Percentiles rank a stretch among this genome's conserved stretches.
These are phyloP conservation scores for Nomada fucata DNA, from an alignment of 2,888 invertebrate genomes.

Conservation along the genomic window DNA sequence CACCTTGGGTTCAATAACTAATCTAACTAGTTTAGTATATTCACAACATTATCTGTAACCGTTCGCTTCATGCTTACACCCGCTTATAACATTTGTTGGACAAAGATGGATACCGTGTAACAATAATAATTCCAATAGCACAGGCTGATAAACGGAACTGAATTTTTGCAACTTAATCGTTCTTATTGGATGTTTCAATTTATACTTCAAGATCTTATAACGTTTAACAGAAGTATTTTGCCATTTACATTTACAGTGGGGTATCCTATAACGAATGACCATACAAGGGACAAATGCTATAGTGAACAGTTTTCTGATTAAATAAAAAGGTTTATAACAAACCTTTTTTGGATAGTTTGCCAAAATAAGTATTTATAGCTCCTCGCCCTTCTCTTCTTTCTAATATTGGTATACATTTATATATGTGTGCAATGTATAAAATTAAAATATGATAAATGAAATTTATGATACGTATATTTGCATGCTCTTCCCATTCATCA, in stretches of 20 bases:
- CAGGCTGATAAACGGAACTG: constrained; percentile 35
- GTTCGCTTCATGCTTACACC: constrained; percentile 4
- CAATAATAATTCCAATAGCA: constrained; percentile 52
- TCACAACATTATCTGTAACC: background rate
- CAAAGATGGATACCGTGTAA: constrained; percentile 50
- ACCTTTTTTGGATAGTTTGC: too few species aligned
- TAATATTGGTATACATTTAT: too few species aligned
- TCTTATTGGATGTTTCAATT: constrained; percentile 48
- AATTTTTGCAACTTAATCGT: constrained; percentile 4
- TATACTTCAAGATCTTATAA: constrained; percentile 30
- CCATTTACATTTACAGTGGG: background rate
- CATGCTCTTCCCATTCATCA: too few species aligned
- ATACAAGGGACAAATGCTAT: too few species aligned
- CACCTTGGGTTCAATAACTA: constrained; percentile 8
- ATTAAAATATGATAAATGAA: too few species aligned
- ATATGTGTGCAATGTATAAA: too few species aligned
- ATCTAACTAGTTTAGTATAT: background rate
- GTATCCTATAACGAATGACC: too few species aligned
- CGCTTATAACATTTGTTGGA: constrained; percentile 14
- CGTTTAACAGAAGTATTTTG: background rate
- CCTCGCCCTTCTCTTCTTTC: too few species aligned
- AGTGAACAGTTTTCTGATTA: too few species aligned
- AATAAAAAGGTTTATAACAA: too few species aligned
- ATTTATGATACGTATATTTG: too few species aligned
- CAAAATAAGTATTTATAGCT: too few species aligned